Base-by-base conservation (phyloP, 2,888 invertebrate species). In the Pseudococcus longispinus region DNA sequence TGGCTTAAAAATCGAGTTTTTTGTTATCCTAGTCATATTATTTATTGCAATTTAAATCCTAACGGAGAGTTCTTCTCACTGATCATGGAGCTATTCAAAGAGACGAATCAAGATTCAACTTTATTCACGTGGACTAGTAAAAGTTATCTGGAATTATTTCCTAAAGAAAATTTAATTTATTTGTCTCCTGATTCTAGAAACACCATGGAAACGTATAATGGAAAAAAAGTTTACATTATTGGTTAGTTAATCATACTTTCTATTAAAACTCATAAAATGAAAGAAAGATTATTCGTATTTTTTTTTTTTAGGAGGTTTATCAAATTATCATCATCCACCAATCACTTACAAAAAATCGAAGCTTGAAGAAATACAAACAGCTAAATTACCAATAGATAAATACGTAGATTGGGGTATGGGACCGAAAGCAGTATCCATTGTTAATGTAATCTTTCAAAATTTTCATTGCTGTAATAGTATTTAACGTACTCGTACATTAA, bases 311-410 rank as follows among this genome's bases (percentile, higher is more conserved):
- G 51, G 51, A 46, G 51, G 26, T 46, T 1, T 42, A 29, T 55
- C 46, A 6, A 8, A 42, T 4, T 51, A n/a, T 18, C n/a, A n/a
- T 29, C 11, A 18, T 88, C 92, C 93, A 89, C 96, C 96, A 2
- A 89, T 96, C 8, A 95, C 97, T 4, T 90, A 96, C 88, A 96
- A 95, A 1, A 97, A 95, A 92, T 97, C 97, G 0, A 97, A 96
- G 91, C 92, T 92, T 88, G 93, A 96, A 90, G 94, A 94, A 0
- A 89, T 98, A n/a, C 93, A 92, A 90, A 95, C 95, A 94, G 94
- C 94, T 0, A 95, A 94, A 90, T 91, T 98, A 77, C 98, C 98
- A 0, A 90, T 98, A 4, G 96, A 97, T 89, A 91, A 93, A 70
- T 94, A 95, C 90, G 90, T 97, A 29, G 92, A 93, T 89, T 97